Evolutionary conservation across 2,797 vertebrate genomes (phyloP), one percentile per base, ranked within the genome.

Genomic region (Hydrophis major): DNA sequence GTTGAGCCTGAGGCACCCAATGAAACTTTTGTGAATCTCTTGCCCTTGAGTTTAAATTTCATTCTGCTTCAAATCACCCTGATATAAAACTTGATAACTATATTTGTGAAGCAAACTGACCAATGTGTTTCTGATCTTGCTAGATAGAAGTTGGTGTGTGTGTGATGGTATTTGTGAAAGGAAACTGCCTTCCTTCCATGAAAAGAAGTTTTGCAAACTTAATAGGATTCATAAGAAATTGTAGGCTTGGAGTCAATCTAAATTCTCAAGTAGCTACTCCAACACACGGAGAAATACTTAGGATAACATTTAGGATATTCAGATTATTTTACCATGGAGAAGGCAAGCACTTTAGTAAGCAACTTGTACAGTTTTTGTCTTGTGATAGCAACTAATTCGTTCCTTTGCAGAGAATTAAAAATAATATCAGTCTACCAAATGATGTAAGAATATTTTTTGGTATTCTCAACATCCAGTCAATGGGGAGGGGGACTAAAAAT

Each of bases 31-130:
- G 13, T 95, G 89, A 96, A 90, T 94, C 88, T 32, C 61, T 93
- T 94, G 94, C 95, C 93, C 95, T 95, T 96, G 94, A 96, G 86
- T 89, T 96, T 95, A 94, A 95, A 96, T 96, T 95, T 95, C 55
- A 92, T 94, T 95, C 50, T 91, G 86, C 12, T 96, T 97, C 93
- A 96, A 95, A 94, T 94, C 32, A 93, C 95, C 93, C 92, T 95
- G 93, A 94, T 96, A 92, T 95, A 96, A 94, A 93, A 78, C 37
- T 95, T 1, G 0, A 93, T 93, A 95, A 6, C 47, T 93, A 2
- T 3, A 93, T 59, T 63, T 91, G 78, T 28, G 18, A 95, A 95
- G 37, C 94, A 93, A 95, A 37, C 57, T 89, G 89, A 94, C 88
- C 94, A 95, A 95, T 93, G 25, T 1, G 1, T 92, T 50, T 94